Conservation (phyloP, 2,888 invertebrate genomes). For the Drosophila kuntzei region DNA sequence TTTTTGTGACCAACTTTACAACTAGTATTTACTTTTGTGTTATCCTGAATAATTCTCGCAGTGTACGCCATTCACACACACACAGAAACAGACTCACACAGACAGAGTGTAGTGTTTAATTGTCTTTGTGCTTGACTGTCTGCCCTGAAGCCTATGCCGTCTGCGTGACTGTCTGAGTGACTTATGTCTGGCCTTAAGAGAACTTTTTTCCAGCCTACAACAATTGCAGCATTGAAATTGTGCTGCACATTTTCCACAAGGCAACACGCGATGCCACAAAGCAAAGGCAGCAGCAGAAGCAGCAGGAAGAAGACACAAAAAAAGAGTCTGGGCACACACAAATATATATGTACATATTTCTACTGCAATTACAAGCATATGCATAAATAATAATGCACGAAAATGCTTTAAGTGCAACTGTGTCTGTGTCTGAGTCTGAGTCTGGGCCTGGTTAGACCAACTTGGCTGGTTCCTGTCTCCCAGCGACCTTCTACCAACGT, state of each 20-base stretch:
- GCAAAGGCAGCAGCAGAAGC: slow-evolving; percentile 17
- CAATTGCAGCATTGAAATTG: slow-evolving; percentile 72
- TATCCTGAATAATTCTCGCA: slow-evolving; percentile 2
- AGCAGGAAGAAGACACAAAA: slow-evolving; percentile 18
- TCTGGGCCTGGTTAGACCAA: slow-evolving; percentile 20
- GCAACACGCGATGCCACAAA: slow-evolving; percentile 67
- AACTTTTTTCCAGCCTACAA: slow-evolving; percentile 61
- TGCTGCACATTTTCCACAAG: slow-evolving; percentile 43
- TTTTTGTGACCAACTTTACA: no score
- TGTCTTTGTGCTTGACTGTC: slow-evolving; percentile 62
- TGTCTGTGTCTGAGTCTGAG: slow-evolving; percentile 30
- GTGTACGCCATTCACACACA: slow-evolving; percentile 25
- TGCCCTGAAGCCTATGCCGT: slow-evolving; percentile 46
- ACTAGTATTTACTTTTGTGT: no score
- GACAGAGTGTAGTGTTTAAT: slow-evolving; percentile 59
- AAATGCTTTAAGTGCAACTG: slow-evolving; percentile 72
- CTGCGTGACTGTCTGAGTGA: slow-evolving; percentile 77
- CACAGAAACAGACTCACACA: slow-evolving; percentile 9
- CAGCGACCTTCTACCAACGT: slow-evolving; percentile 13
- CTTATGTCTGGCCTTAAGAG: slow-evolving; percentile 78
- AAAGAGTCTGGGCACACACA: slow-evolving; percentile 61
- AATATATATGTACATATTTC: slow-evolving; percentile 19
- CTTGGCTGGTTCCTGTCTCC: slow-evolving; percentile 38
- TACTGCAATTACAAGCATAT: slow-evolving; percentile 74
- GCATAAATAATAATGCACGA: slow-evolving; percentile 82